These are phyloP conservation scores for Oreochromis niloticus DNA, from an alignment of 2,113 vertebrate genomes.

Conservation along the genomic window DNA sequence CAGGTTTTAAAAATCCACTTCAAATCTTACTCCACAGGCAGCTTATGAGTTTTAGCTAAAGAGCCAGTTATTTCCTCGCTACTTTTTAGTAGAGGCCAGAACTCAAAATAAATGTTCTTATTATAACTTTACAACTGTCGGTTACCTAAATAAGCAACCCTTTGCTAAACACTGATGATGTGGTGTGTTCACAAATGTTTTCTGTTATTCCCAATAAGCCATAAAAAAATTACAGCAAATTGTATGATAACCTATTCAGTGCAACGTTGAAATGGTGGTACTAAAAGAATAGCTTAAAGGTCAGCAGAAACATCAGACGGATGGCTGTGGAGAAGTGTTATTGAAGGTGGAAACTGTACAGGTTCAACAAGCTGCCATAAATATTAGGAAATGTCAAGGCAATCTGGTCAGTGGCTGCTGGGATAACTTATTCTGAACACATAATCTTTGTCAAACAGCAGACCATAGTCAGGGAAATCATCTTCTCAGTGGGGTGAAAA, in stretches of 20 bases:
- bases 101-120: background rate
- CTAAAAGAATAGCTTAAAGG: background rate
- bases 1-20: background rate
- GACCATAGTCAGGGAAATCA: background rate
- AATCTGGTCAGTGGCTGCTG: background rate
- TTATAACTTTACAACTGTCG: background rate
- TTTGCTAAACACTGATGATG: background rate
- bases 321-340: background rate
- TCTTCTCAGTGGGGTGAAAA: background rate
- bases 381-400: background rate
- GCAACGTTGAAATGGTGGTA: background rate
- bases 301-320: background rate
- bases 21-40: background rate
- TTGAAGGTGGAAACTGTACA: background rate
- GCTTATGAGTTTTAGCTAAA: background rate
- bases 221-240: background rate
- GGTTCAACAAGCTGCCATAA: background rate
- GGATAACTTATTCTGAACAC: background rate
- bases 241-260: background rate
- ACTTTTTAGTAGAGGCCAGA: background rate
- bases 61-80: background rate
- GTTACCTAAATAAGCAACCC: background rate
- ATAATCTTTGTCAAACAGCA: background rate
- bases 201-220: background rate
- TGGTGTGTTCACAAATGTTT: background rate